Base-by-base conservation (phyloP, 1,140 invertebrate species). In the Drosophila obscura region DNA sequence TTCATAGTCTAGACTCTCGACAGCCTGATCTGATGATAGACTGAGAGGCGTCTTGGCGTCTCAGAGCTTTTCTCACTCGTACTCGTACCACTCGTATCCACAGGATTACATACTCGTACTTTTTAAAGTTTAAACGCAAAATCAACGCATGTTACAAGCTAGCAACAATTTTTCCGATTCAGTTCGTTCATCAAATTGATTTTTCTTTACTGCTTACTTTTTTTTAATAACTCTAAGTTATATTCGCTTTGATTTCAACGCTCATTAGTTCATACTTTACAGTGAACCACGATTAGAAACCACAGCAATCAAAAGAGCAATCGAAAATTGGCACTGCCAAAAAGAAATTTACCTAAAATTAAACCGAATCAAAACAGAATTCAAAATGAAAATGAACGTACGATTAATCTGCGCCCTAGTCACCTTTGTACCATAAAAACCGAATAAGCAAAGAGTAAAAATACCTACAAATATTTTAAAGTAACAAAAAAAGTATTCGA, bases 231-330 rank as follows among this genome's bases (percentile, higher is more conserved):
- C 26, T 75, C 62, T 75, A 9, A 66, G 61, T 75, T 75, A 19
- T 15, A 43, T 74, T 74, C 15, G 48, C 48, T 49, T 74, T 73
- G 8, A 52, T 77, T 84, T 73, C 15, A 57, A 49, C 73, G 72
- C 71, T 81, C 81, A 85, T 85, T 64, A 80, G 73, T 87, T 84
- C 73, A 80, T 80, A 73, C 60, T 60, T 60, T 48, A 63, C 50
- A 57, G 71, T 69, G 51, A 73, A 56, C 19, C 43, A 58, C 16
- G 52, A 58, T 63, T 55, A 63, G 26, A 64, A 13, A 39, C 35
- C 35, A 68, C 43, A 48, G 65, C 46, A 68, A 60, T 22, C 22
- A 31, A 62, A 35, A 39, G 60, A 57, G 55, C 7, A 24, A 55
- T 49, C 43, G 24, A 48, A 22, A 61, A 79, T 80, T 72, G 78